Percentiles rank a stretch among this genome's conserved stretches.
These are phyloP conservation scores for Pangasius krempfi DNA, from an alignment of 2,797 vertebrate genomes.

Conservation along the genomic window DNA sequence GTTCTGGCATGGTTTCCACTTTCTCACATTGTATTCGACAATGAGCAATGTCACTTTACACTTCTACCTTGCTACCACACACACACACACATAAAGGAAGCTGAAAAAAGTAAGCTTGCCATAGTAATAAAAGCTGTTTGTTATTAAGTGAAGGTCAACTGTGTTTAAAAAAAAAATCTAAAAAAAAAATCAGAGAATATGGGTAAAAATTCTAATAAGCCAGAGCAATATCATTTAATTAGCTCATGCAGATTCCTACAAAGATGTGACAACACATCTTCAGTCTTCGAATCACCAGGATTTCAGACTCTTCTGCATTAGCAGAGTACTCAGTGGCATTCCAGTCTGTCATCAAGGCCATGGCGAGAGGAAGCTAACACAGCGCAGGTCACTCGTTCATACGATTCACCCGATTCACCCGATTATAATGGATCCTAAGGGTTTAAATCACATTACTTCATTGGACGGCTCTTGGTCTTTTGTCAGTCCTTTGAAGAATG, in stretches of 20 bases:
- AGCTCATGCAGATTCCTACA: neutral
- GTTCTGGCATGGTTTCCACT: slow-evolving; percentile 33
- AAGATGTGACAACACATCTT: neutral
- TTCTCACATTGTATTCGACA: slow-evolving; percentile 29
- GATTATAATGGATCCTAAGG: slow-evolving; percentile 48
- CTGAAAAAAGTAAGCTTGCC: neutral
- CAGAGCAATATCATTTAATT: neutral
- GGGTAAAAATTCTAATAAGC: neutral
- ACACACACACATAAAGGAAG: neutral
- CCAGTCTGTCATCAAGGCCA: slow-evolving; percentile 26
- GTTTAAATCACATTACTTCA: slow-evolving; percentile 40
- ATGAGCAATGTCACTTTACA: slow-evolving; percentile 17
- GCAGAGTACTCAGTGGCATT: slow-evolving; percentile 20
- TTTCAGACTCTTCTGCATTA: slow-evolving; percentile 2
- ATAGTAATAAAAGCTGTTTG: neutral
- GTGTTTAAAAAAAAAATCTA: neutral
- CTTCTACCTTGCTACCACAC: slow-evolving; percentile 13
- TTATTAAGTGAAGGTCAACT: neutral
- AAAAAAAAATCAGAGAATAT: neutral
- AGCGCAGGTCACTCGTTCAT: slow-evolving; percentile 9
- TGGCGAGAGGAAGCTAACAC: slow-evolving; percentile 32
- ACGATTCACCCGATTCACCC: slow-evolving; percentile 33
- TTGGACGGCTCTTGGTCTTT: slow-evolving; percentile 44
- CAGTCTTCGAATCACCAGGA: neutral
- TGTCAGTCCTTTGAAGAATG: slow-evolving; percentile 38